Conservation (phyloP, 2,113 vertebrate genomes). For the Paratilapia polleni region DNA sequence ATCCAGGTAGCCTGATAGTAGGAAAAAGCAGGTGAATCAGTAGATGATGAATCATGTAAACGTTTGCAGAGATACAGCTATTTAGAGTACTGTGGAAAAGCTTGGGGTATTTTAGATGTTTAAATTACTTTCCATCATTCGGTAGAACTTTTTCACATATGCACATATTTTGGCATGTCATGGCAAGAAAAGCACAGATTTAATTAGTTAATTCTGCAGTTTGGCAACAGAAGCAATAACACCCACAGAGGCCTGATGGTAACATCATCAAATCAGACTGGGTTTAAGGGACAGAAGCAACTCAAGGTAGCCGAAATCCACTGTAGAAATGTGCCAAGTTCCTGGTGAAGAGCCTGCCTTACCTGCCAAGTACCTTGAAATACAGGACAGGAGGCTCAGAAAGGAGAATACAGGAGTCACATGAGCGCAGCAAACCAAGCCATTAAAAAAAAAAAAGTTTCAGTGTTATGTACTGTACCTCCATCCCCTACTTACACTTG, state of each 20-base stretch:
- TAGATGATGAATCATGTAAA: background rate
- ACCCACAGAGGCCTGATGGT: background rate
- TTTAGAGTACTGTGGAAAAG: background rate
- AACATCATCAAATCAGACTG: background rate
- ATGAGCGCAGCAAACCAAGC: background rate
- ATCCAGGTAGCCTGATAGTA: background rate
- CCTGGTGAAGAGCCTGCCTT: background rate
- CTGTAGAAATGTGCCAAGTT: background rate
- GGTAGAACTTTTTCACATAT: background rate
- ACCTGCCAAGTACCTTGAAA: background rate
- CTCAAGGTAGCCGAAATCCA: background rate
- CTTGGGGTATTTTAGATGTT: background rate
- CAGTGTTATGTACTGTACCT: background rate
- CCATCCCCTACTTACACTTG: background rate
- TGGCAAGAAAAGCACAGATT: background rate
- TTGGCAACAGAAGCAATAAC: background rate
- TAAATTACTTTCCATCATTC: background rate
- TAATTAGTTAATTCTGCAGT: background rate
- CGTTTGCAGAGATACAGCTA: background rate
- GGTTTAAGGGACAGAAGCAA: background rate
- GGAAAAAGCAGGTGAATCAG: background rate
- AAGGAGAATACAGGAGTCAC: too few relatives aligned
- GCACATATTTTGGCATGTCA: background rate
- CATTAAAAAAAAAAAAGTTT: background rate
- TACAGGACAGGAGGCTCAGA: accelerated